Conservation (phyloP, 2,888 invertebrate genomes). For the Archips xylosteana region DNA sequence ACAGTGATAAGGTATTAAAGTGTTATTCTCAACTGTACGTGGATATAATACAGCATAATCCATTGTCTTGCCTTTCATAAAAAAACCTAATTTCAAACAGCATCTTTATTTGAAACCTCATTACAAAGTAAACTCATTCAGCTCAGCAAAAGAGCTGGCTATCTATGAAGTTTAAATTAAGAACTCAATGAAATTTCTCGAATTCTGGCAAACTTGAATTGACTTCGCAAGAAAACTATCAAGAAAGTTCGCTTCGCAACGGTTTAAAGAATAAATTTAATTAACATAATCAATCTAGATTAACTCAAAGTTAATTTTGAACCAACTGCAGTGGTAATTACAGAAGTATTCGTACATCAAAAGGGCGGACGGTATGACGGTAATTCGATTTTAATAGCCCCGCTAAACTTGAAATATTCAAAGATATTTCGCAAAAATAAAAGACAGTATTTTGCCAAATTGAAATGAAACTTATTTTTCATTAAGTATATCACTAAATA, state of each 20-base stretch:
- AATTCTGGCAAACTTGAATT: slow-evolving; percentile 29
- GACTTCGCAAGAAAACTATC: slow-evolving; percentile 25
- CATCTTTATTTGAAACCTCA: background rate
- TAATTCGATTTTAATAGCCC: background rate
- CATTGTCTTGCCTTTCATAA: too few species aligned
- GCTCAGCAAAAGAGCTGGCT: slow-evolving; percentile 1
- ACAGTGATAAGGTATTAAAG: too few species aligned
- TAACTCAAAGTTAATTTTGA: background rate
- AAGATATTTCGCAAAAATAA: too few species aligned
- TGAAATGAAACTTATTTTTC: too few species aligned
- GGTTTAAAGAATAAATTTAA: slow-evolving; percentile 10
- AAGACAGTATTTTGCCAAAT: too few species aligned
- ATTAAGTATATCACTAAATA: too few species aligned
- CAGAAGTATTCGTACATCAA: background rate
- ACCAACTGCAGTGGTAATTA: background rate
- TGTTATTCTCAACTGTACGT: too few species aligned
- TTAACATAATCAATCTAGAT: slow-evolving; percentile 4
- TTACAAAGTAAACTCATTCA: slow-evolving; percentile 6
- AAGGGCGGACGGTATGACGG: background rate
- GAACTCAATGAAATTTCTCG: slow-evolving; percentile 17
- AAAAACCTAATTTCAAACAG: background rate
- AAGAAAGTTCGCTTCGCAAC: background rate
- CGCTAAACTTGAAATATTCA: background rate
- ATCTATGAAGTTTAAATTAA: slow-evolving; percentile 29
- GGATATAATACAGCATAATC: too few species aligned